A percentile compares a stretch with the other conserved stretches of the same genome.
Conservation (phyloP, 2,113 vertebrate species). For the Carettochelys insculpta region DNA sequence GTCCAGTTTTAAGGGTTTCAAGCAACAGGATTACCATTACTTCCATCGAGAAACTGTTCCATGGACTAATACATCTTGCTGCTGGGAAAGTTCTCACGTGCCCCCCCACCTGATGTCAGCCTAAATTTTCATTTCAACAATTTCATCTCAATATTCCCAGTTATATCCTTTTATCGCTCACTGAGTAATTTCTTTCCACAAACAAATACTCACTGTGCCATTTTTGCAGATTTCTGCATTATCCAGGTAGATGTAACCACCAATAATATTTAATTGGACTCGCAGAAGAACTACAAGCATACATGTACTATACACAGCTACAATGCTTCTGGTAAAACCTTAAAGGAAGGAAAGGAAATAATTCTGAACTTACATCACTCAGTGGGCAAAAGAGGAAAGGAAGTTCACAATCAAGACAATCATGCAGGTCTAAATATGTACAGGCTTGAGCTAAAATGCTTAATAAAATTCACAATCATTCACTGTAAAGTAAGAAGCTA, state of each 20-base stretch:
- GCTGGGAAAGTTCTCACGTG: background rate
- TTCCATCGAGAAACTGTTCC: background rate
- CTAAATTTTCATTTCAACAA: background rate
- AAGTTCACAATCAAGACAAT: background rate
- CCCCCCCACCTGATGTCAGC: background rate
- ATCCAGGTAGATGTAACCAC: constrained; percentile 97
- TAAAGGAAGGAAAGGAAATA: constrained; percentile 32
- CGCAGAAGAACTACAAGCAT: constrained; percentile 94
- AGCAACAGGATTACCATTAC: background rate
- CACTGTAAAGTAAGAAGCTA: background rate
- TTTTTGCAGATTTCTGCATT: constrained; percentile 87
- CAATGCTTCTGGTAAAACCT: constrained; percentile 94
- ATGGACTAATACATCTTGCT: background rate
- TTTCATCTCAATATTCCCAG: background rate
- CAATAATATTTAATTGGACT: constrained; percentile 96
- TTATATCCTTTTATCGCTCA: background rate
- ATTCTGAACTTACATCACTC: background rate
- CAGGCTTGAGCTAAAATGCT: background rate
- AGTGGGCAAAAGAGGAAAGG: background rate
- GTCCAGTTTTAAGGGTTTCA: background rate
- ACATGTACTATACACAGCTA: constrained; percentile 94
- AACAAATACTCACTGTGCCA: constrained; percentile 77
- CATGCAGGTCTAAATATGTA: background rate
- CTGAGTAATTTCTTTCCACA: background rate
- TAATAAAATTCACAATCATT: background rate